phyloP scores from a whole-genome alignment of 2,888 invertebrate species.

The Yponomeuta sedellus region DNA sequence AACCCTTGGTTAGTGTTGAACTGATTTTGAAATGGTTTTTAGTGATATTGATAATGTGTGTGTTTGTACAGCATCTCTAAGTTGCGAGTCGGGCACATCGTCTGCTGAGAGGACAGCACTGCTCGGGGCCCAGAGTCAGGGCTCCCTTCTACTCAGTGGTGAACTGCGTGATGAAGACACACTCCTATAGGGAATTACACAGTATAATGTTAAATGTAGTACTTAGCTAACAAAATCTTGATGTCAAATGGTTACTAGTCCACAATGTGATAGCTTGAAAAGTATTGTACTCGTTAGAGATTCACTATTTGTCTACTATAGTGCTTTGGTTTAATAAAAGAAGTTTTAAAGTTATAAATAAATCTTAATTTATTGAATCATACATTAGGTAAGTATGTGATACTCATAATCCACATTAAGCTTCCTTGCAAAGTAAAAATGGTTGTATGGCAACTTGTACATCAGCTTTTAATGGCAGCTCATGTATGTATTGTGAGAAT shows the following conservation, averaged over 20 bases:
- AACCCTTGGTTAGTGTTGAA: background rate
- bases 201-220: background rate
- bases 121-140: slow-evolving; percentile 83
- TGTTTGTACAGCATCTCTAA: slow-evolving; percentile 71
- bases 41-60: too few species aligned
- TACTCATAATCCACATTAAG: slow-evolving; percentile 31
- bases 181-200: slow-evolving; percentile 76
- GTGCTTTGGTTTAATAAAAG: slow-evolving; percentile 1
- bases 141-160: slow-evolving; percentile 84
- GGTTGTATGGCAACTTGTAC: slow-evolving; percentile 78
- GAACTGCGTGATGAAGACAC: slow-evolving; percentile 92
- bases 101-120: slow-evolving; percentile 80
- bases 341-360: background rate
- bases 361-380: slow-evolving; percentile 3
- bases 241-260: slow-evolving; percentile 5
- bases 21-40: too few species aligned
- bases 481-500: slow-evolving; percentile 81
- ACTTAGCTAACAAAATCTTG: background rate
- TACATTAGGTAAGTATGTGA: slow-evolving; percentile 1
- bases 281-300: background rate
- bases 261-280: slow-evolving; percentile 9
- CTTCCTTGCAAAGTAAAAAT: slow-evolving; percentile 79
- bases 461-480: slow-evolving; percentile 78
- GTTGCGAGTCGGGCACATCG: slow-evolving; percentile 78
- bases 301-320: background rate